Percentiles rank a stretch among this genome's conserved stretches.
These are phyloP conservation scores for Drosophila subobscura DNA, from an alignment of 1,140 invertebrate genomes.

Conservation along the genomic window DNA sequence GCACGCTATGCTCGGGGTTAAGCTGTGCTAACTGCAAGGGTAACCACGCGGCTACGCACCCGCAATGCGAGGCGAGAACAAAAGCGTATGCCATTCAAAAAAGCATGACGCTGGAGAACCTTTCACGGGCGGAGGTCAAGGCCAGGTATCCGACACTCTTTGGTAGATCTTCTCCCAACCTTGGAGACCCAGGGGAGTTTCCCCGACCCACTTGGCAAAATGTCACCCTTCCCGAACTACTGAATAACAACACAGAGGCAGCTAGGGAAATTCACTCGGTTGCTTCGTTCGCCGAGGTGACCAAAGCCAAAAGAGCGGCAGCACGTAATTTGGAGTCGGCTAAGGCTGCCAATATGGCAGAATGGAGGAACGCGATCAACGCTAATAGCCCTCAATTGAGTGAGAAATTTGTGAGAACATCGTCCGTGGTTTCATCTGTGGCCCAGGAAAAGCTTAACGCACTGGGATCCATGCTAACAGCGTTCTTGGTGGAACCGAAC, in stretches of 20 bases:
- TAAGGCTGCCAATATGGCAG: not conserved
- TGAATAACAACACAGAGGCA: not conserved
- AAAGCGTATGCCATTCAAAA: not conserved
- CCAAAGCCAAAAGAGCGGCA: not conserved
- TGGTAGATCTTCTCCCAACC: not conserved
- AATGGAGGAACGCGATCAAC: not conserved
- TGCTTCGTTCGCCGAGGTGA: not conserved
- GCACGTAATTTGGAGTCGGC: not conserved
- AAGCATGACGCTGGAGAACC: not conserved
- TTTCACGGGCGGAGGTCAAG: not conserved
- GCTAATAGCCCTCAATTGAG: not conserved
- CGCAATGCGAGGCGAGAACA: not conserved
- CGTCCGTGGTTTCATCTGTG: not conserved
- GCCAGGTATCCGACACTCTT: not conserved
- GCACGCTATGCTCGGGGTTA: not conserved
- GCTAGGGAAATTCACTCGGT: not conserved
- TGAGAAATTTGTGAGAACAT: no score
- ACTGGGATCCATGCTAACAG: not conserved
- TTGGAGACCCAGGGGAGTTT: no score
- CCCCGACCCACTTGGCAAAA: no score
- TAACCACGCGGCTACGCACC: no score
- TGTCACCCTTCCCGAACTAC: no score
- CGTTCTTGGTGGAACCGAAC: not conserved
- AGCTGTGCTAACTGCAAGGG: not conserved
- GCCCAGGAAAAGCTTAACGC: not conserved